A percentile compares a stretch with the other conserved stretches of the same genome.
phyloP scores from a whole-genome alignment of 2,113 vertebrate species.

The Diphyllodes magnificus region DNA sequence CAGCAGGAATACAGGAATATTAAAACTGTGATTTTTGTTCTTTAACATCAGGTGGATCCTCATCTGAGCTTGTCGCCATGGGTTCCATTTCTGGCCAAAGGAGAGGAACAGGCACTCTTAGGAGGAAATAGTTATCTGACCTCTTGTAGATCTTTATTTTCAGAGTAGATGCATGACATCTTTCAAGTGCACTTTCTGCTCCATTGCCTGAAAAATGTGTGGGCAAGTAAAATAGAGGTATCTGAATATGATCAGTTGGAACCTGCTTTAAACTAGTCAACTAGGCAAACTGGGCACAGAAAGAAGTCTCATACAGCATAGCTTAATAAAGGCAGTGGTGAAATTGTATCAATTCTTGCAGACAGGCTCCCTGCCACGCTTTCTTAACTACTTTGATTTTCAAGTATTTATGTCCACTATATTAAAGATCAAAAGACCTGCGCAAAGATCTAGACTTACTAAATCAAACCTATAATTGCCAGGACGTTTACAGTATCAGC shows the following conservation, averaged over 20 bases:
- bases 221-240: background rate
- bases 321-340: background rate
- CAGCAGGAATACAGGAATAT: background rate
- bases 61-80: background rate
- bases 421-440: slow-evolving; percentile 3
- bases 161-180: background rate
- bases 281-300: background rate
- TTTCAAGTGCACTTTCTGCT: background rate
- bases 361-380: background rate
- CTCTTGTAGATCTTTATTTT: background rate
- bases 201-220: background rate
- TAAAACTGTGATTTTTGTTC: background rate
- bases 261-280: background rate
- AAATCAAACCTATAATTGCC: background rate
- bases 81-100: background rate
- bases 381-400: background rate
- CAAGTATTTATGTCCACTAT: background rate
- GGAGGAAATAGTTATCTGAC: background rate
- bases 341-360: background rate
- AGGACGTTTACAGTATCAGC: background rate
- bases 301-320: background rate
- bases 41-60: background rate
- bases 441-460: background rate
- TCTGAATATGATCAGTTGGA: background rate
- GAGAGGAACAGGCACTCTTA: background rate